These are phyloP conservation scores for Leiothrix lutea DNA, from an alignment of 2,113 vertebrate genomes.

Conservation along the genomic window DNA sequence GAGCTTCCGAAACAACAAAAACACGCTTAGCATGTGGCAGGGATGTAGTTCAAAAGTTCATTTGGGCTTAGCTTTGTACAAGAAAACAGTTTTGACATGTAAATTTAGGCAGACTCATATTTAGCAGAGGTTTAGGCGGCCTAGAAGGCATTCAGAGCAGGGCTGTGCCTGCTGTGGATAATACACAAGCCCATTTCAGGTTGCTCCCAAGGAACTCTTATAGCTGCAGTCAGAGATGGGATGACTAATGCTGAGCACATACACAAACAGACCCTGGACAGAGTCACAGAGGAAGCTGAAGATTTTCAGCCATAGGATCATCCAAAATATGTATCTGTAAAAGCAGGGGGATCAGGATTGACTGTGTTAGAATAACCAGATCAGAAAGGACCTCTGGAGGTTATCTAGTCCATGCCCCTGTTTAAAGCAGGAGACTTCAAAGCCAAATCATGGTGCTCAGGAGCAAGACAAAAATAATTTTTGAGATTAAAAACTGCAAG, in stretches of 20 bases:
- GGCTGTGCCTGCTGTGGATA: neutral
- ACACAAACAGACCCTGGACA: neutral
- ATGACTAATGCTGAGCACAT: neutral
- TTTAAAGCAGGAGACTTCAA: neutral
- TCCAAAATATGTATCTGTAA: neutral
- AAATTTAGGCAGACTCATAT: neutral
- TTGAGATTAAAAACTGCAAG: neutral
- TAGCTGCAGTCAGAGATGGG: neutral
- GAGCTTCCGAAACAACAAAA: neutral
- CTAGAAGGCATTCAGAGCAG: neutral
- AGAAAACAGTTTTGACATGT: neutral
- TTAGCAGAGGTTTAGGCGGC: neutral
- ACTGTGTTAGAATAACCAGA: neutral
- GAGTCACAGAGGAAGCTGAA: neutral
- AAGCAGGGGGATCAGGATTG: neutral
- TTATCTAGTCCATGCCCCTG: neutral
- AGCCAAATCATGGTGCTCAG: neutral
- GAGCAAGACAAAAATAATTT: neutral
- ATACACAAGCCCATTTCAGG: neutral
- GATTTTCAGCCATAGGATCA: neutral
- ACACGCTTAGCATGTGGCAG: neutral
- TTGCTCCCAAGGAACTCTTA: neutral
- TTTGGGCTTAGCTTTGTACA: neutral
- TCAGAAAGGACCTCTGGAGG: neutral
- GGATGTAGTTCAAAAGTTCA: slow-evolving; percentile 24